Base-by-base conservation (phyloP, 2,888 invertebrate species). In the Aporophyla lueneburgensis region DNA sequence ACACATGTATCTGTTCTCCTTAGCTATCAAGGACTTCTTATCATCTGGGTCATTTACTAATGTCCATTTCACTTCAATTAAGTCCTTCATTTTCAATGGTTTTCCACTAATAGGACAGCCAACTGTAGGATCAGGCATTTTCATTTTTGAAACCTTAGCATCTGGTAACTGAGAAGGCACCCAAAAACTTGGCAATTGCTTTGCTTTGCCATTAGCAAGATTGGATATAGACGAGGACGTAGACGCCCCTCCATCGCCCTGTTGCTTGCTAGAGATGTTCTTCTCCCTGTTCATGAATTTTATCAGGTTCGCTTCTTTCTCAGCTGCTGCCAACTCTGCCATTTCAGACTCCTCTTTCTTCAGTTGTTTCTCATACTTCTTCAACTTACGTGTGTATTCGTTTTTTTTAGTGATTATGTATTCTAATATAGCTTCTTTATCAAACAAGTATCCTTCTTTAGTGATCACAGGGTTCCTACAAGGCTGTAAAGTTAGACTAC, bases 351-450 rank as follows among this genome's bases (percentile, higher is more conserved):
- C 97, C 84, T 98, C 98, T 87, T 97, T 97, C 86, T 98, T 98
- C 88, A 98, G 98, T 89, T 99, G 98, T 86, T 98, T 98, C 91
- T 99, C 99, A 94, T 98, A 99, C 91, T 99, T 99, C 92, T 99
- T 99, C 87, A 99, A 87, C 93, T 99, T 98, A 65, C 98, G 97
- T 16, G 98, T 98, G 91, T 98, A 98, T 93, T 99, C 99, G 90
- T 98, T 98, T 93, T 99, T 99, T 94, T 99, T 99, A 2, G 99
- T 97, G 43, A 99, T 97, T 74, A 99, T 98, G 88, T 99, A 99
- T 92, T 99, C 98, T 5, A 99, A 95, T 88, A 99, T 99, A 3
- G 99, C 98, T 97, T 99, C 99, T 92, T 99, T 99, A 92, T 99
- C 99, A 93, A 98, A 99, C 19, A 99, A 96, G 93, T 98, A 99